phyloP scores from a whole-genome alignment of 1,140 invertebrate species.

The Ceratina australensis region DNA sequence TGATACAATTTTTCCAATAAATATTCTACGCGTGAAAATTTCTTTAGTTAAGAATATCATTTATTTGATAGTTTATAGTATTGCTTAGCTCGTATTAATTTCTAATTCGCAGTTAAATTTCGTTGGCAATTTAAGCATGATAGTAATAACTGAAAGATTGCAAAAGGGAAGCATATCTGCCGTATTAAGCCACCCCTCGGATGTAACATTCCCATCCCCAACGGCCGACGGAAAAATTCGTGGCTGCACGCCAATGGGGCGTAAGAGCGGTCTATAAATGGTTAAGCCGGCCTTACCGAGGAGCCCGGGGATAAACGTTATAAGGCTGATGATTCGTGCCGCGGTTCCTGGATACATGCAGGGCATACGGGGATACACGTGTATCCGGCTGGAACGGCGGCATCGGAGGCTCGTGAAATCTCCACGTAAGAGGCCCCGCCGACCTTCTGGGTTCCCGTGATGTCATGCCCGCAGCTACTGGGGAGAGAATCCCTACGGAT shows the following conservation, averaged over 20 bases:
- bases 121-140: too few species aligned
- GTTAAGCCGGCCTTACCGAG: conserved; percentile 60
- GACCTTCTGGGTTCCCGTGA: conserved; percentile 45
- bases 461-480: conserved; percentile 36
- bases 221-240: not conserved
- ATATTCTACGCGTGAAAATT: too few species aligned
- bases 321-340: conserved; percentile 53
- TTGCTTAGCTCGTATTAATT: too few species aligned
- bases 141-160: too few species aligned
- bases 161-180: not conserved
- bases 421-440: conserved; percentile 48
- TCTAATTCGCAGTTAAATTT: too few species aligned
- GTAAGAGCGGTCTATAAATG: conserved; percentile 60
- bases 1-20: too few species aligned
- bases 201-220: conserved; percentile 2
- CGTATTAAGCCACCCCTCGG: not conserved
- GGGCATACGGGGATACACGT: conserved; percentile 48
- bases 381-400: conserved; percentile 45
- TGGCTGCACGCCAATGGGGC: conserved; percentile 46
- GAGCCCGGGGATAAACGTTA: conserved; percentile 70
- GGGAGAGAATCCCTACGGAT: conserved; percentile 58
- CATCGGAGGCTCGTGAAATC: conserved; percentile 46
- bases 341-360: conserved; percentile 44
- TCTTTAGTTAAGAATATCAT: too few species aligned
- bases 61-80: too few species aligned